These are phyloP conservation scores for Pantelozetes paolii DNA, from an alignment of 2,888 invertebrate species.

Conservation along the genomic window DNA sequence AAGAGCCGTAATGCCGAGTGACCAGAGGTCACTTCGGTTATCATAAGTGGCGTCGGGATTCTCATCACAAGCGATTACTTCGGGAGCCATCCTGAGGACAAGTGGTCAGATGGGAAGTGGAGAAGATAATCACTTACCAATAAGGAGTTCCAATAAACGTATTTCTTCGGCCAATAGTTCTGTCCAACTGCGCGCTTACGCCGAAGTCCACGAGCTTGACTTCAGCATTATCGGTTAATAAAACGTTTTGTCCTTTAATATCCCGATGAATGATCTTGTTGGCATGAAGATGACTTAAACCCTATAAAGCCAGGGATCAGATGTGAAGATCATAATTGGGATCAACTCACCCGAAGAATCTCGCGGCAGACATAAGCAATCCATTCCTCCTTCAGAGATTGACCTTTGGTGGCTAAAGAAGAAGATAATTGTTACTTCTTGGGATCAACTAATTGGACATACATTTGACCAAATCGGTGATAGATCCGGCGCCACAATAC, in stretches of 20 bases:
- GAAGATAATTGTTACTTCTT: constrained; percentile 26
- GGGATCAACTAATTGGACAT: constrained; percentile 47
- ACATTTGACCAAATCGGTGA: constrained; percentile 97
- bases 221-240: constrained; percentile 98
- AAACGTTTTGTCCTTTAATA: constrained; percentile 98
- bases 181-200: constrained; percentile 96
- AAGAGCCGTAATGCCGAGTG: constrained; percentile 86
- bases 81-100: constrained; percentile 99
- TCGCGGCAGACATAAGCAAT: constrained; percentile 95
- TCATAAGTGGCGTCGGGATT: constrained; percentile 99
- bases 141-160: constrained; percentile 98
- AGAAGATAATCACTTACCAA: too few relatives aligned
- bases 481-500: constrained; percentile 98
- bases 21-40: constrained; percentile 67
- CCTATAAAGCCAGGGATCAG: too few relatives aligned
- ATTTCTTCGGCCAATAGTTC: constrained; percentile 96
- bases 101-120: too few relatives aligned
- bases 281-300: constrained; percentile 92
- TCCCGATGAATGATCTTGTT: constrained; percentile 99
- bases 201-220: constrained; percentile 99
- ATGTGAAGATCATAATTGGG: too few relatives aligned
- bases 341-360: too few relatives aligned
- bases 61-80: constrained; percentile 99
- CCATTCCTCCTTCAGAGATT: constrained; percentile 98
- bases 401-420: constrained; percentile 78